A percentile compares a stretch with the other conserved stretches of the same genome.
phyloP scores from a whole-genome alignment of 2,888 invertebrate genomes.

The Pyrgus malvae region DNA sequence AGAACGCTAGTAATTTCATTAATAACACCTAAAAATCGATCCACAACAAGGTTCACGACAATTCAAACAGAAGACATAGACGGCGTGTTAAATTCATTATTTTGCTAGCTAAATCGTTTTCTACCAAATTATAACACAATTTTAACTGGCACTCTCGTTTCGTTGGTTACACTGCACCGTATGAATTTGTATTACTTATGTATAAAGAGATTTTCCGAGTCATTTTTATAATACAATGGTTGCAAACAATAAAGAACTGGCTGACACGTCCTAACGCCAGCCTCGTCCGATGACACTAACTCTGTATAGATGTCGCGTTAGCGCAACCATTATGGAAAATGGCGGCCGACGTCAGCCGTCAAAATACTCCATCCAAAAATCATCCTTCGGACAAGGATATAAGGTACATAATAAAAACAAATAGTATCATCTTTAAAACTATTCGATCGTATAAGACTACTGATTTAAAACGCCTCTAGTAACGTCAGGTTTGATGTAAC shows the following conservation, averaged over 20 bases:
- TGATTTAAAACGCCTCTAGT: slow-evolving; percentile 50
- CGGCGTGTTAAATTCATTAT: slow-evolving; percentile 73
- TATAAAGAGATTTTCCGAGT: slow-evolving; percentile 55
- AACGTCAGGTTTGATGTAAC: slow-evolving; percentile 36
- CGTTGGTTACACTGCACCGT: slow-evolving; percentile 38
- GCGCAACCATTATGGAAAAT: slow-evolving; percentile 73
- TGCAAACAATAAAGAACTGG: slow-evolving; percentile 60
- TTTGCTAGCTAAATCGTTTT: slow-evolving; percentile 56
- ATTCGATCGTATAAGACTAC: slow-evolving; percentile 66
- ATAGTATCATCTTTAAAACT: slow-evolving; percentile 41
- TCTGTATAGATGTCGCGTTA: slow-evolving; percentile 71
- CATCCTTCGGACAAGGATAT: neutral
- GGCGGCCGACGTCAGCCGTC: slow-evolving; percentile 66
- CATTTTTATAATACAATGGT: slow-evolving; percentile 71
- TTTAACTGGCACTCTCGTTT: slow-evolving; percentile 40
- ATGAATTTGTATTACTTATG: slow-evolving; percentile 43
- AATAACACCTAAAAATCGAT: slow-evolving; percentile 82
- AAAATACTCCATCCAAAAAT: slow-evolving; percentile 46
- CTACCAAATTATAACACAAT: slow-evolving; percentile 36
- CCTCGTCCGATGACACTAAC: slow-evolving; percentile 74
- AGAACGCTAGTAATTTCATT: slow-evolving; percentile 78
- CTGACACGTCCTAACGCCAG: slow-evolving; percentile 51
- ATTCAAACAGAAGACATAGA: slow-evolving; percentile 72
- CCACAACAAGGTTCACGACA: slow-evolving; percentile 74
- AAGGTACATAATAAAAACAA: slow-evolving; percentile 38